These are phyloP conservation scores for Drosophila virilis DNA, from an alignment of 1,140 invertebrate genomes.

Conservation along the genomic window DNA sequence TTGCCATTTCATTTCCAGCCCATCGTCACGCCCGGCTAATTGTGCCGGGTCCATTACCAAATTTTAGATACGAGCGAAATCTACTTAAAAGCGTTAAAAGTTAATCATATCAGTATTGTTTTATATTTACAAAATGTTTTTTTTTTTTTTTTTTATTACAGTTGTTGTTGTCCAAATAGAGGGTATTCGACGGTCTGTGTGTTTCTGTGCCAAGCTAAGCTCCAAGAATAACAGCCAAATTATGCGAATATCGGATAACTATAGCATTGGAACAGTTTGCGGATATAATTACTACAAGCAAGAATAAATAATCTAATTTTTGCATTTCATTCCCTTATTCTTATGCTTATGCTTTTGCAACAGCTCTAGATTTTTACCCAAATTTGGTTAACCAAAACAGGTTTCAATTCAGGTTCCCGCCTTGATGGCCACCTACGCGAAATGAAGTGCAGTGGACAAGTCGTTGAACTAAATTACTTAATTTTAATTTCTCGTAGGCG, in stretches of 20 bases:
- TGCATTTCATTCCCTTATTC: too few species aligned
- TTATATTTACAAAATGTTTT: neutral
- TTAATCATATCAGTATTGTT: neutral
- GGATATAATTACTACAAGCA: too few species aligned
- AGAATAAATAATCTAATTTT: too few species aligned
- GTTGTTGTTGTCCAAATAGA: neutral
- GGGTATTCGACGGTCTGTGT: too few species aligned
- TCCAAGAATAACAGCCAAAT: too few species aligned
- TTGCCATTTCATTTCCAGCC: constrained; percentile 20
- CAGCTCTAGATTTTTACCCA: too few species aligned
- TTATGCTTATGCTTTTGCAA: too few species aligned
- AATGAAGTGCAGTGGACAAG: neutral
- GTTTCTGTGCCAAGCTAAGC: too few species aligned
- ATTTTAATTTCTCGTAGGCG: constrained; percentile 73
- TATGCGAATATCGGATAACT: too few species aligned
- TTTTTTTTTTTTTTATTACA: too few species aligned
- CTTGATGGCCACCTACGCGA: constrained; percentile 2
- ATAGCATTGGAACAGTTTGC: too few species aligned
- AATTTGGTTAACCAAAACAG: neutral
- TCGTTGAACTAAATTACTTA: constrained; percentile 64
- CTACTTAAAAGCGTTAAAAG: neutral
- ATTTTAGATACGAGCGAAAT: neutral
- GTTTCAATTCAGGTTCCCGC: neutral
- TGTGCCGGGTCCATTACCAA: constrained; percentile 21
- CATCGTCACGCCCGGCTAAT: constrained; percentile 39